Percentiles rank a stretch among this genome's conserved stretches.
Evolutionary conservation across 1,140 invertebrate genomes (phyloP).

Genomic region (Chlorops oryzae): DNA sequence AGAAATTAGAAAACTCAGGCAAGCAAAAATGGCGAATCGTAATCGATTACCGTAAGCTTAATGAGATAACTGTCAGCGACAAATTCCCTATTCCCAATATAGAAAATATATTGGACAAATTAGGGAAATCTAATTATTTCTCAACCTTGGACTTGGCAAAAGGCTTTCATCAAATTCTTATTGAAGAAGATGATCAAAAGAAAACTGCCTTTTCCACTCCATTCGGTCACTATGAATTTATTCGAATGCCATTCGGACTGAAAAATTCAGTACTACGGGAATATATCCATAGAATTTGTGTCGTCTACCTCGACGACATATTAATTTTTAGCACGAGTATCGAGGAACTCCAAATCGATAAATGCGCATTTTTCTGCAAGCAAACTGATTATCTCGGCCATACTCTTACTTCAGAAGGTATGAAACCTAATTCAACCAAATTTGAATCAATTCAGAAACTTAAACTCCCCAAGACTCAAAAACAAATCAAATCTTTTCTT

Average conservation of each 20-base stretch:
- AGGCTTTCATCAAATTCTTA: conserved; percentile 37
- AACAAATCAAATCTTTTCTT: conserved; percentile 22
- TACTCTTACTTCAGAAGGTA: conserved; percentile 24
- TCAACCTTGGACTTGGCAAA: conserved; percentile 33
- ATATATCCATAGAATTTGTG: conserved; percentile 19
- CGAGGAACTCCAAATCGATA: conserved; percentile 30
- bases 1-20: conserved; percentile 43
- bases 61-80: conserved; percentile 44
- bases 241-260: conserved; percentile 48
- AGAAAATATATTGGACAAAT: conserved; percentile 35
- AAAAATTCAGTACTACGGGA: conserved; percentile 43
- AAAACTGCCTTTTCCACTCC: conserved; percentile 50
- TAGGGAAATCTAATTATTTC: conserved; percentile 34
- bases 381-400: conserved; percentile 9
- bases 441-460: conserved; percentile 17
- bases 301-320: conserved; percentile 28
- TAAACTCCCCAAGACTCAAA: conserved; percentile 18
- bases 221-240: conserved; percentile 43
- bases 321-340: conserved; percentile 25
- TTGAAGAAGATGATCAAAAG: conserved; percentile 21
- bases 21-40: conserved; percentile 44
- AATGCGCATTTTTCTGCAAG: conserved; percentile 34
- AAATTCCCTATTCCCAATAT: conserved; percentile 53
- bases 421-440: conserved; percentile 25
- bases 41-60: conserved; percentile 44